Evolutionary conservation across 2,888 invertebrate species (phyloP).

Genomic region (Leptothorax acervorum): DNA sequence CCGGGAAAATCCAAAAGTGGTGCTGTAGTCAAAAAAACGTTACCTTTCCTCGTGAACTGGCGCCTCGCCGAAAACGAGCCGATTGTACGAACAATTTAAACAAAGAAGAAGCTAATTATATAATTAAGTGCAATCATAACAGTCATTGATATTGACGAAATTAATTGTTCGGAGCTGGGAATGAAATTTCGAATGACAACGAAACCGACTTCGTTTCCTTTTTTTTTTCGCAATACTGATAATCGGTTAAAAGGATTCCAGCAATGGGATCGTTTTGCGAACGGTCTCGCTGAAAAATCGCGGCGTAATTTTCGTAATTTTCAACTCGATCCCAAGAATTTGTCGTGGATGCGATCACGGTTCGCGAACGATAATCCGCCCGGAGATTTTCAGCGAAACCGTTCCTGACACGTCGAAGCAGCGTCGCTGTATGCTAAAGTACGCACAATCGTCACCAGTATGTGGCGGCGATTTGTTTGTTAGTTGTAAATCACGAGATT

Average conservation of each 20-base stretch:
- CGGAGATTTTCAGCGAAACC: slow-evolving; percentile 25
- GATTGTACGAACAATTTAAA: slow-evolving; percentile 34
- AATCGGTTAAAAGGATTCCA: slow-evolving; percentile 40
- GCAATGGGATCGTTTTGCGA: slow-evolving; percentile 33
- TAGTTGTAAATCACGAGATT: slow-evolving; percentile 53
- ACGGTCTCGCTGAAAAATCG: slow-evolving; percentile 33
- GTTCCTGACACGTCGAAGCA: slow-evolving; percentile 14
- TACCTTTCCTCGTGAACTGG: slow-evolving; percentile 24
- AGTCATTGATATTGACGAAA: slow-evolving; percentile 30
- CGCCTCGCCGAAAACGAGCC: slow-evolving; percentile 32
- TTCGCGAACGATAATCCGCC: background rate
- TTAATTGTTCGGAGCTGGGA: slow-evolving; percentile 37
- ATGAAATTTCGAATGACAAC: slow-evolving; percentile 50
- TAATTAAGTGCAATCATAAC: slow-evolving; percentile 40
- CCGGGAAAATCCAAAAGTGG: slow-evolving; percentile 57
- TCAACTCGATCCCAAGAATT: background rate
- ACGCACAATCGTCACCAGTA: slow-evolving; percentile 66
- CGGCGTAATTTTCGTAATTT: background rate
- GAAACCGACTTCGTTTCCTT: slow-evolving; percentile 42
- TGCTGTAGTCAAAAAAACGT: slow-evolving; percentile 47
- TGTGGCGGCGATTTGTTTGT: slow-evolving; percentile 43
- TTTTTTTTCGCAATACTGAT: slow-evolving; percentile 19
- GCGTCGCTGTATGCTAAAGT: slow-evolving; percentile 62
- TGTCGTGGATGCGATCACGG: background rate
- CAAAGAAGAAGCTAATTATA: slow-evolving; percentile 44